These are phyloP conservation scores for Pomatorhinus ruficollis DNA, from an alignment of 2,113 vertebrate species.

Conservation along the genomic window DNA sequence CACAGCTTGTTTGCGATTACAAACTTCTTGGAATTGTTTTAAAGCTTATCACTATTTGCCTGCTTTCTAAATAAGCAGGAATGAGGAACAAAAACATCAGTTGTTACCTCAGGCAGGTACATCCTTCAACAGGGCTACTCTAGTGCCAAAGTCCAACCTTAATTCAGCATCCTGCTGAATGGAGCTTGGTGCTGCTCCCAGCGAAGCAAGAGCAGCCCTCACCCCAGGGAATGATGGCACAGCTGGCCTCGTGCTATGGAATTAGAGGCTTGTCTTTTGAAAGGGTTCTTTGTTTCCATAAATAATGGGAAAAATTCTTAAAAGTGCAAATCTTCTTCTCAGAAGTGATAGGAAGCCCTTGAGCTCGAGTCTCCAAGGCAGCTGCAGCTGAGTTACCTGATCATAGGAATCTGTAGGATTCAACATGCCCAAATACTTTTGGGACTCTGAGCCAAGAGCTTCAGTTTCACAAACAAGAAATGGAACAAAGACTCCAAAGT, in stretches of 20 bases:
- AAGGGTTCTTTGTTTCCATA: slow-evolving; percentile 7
- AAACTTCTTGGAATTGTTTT: slow-evolving; percentile 21
- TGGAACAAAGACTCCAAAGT: neutral
- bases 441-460: neutral
- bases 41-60: slow-evolving; percentile 1
- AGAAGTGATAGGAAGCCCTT: slow-evolving; percentile 18
- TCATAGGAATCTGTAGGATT: neutral
- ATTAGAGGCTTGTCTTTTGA: neutral
- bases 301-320: neutral
- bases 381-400: neutral
- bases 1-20: neutral
- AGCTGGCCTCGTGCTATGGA: neutral
- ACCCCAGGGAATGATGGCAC: neutral
- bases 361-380: accelerated
- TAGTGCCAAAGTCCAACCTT: neutral
- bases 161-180: neutral
- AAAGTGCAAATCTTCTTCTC: neutral
- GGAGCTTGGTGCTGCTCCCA: neutral
- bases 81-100: slow-evolving; percentile 41
- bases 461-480: neutral
- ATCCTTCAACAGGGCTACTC: neutral
- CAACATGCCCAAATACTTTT: neutral
- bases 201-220: neutral
- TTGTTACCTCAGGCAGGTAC: neutral
- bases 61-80: slow-evolving; percentile 27